Evolutionary conservation across 2,888 invertebrate genomes (phyloP), one percentile per base, ranked within the genome.

Genomic region (Cantharis lateralis): DNA sequence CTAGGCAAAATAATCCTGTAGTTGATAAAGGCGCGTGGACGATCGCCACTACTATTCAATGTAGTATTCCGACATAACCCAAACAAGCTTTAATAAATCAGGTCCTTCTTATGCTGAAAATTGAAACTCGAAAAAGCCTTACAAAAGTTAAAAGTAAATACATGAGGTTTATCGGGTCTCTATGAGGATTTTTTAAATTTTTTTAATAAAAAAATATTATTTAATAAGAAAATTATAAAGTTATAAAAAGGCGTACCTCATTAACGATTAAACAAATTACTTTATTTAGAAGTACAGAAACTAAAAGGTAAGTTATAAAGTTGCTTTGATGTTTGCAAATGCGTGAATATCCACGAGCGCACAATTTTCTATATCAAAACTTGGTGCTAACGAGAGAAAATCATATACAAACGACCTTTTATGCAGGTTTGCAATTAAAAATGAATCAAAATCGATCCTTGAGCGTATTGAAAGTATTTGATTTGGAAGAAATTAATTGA

Each of bases 1-100:
- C 81, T 80, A 83, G 82, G 84, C 84, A 80, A 79, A 80, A 83
- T 86, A 86, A 86, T 86, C 86, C 85, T 83, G 80, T 84, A 84
- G 86, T 86, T 86, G 86, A 86, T 86, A 83, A 83, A 82, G 84
- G 83, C 80, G 75, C 78, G 76, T 62, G 75, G 78, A 73, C 75
- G 73, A 75, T 75, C 71, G 72, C 78, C 74, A 71, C 77, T 77
- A 74, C 74, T 66, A 48, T 48, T 76, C 76, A 76, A 76, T 76
- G 76, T 76, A 71, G 66, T 48, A 66, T 24, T 76, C 28, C 28
- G 72, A 63, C 68, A 32, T 72, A 76, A 76, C 48, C 76, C 48
- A 48, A 24, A 24, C 18, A 72, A 68, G 68, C 63, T 75, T 75
- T 75, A 62, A 72, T 68, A 63, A 48, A 48, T 48, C 48, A 48